These are phyloP conservation scores for Enteromius unitaeniatus DNA, from an alignment of 2,797 vertebrate species.

Conservation along the genomic window DNA sequence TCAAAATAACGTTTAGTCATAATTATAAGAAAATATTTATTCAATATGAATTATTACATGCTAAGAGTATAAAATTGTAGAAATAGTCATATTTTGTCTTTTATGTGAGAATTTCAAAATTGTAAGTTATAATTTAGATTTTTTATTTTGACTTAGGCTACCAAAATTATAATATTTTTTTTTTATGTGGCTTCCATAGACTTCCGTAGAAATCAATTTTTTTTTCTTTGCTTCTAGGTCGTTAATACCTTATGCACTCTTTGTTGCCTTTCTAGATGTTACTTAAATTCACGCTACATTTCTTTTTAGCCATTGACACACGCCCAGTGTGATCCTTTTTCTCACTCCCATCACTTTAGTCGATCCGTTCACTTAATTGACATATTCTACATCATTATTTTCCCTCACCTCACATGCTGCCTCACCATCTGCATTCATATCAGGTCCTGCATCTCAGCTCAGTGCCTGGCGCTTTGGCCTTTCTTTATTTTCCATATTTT, in stretches of 20 bases:
- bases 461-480: constrained; percentile 8
- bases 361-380: neutral
- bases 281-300: neutral
- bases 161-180: neutral
- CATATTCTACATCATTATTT: constrained; percentile 14
- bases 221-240: neutral
- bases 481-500: constrained; percentile 27
- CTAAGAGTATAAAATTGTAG: neutral
- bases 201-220: neutral
- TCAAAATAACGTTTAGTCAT: neutral
- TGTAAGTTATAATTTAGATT: neutral
- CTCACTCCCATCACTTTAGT: neutral
- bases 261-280: neutral
- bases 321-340: neutral
- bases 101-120: neutral
- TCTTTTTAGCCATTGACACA: neutral
- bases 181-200: neutral
- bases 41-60: neutral
- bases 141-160: neutral
- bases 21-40: neutral
- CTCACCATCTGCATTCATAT: constrained; percentile 20
- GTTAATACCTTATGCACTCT: neutral
- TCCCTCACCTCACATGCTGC: neutral
- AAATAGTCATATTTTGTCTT: neutral
- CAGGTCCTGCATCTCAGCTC: neutral